Percentiles rank a stretch among this genome's conserved stretches.
Conservation (phyloP, 2,888 invertebrate genomes). For the Melanchra persicariae region DNA sequence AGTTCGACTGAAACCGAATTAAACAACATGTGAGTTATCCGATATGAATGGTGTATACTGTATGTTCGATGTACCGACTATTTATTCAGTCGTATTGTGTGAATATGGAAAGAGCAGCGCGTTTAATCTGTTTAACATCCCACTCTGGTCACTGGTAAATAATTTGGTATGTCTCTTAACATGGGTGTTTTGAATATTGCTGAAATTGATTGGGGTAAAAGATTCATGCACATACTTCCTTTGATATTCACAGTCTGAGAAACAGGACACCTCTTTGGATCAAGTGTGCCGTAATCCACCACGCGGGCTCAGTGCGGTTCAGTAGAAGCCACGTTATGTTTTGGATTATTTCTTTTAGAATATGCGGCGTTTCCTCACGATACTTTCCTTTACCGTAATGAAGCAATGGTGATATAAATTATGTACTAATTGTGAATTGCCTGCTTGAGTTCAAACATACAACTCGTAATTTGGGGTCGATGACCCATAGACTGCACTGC, state of each 20-base stretch:
- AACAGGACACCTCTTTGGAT: neutral
- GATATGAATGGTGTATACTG: conserved; percentile 45
- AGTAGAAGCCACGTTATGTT: neutral
- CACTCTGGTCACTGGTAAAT: conserved; percentile 4
- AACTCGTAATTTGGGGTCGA: too few relatives aligned
- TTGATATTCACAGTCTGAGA: neutral
- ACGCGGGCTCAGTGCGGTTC: too few relatives aligned
- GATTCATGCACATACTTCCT: neutral
- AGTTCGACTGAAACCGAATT: conserved; percentile 38
- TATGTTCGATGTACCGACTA: conserved; percentile 29
- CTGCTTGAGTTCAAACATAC: too few relatives aligned
- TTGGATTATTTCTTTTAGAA: neutral
- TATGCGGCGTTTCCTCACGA: neutral
- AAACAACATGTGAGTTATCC: conserved; percentile 35
- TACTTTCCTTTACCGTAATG: neutral
- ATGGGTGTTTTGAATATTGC: neutral
- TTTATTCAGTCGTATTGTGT: conserved; percentile 43
- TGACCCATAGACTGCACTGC: neutral
- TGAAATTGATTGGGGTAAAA: neutral
- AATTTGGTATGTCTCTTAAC: neutral
- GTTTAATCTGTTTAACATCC: conserved; percentile 24
- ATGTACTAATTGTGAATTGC: too few relatives aligned
- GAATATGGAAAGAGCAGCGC: conserved; percentile 35
- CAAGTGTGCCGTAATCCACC: neutral
- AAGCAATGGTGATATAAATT: neutral